phyloP scores from a whole-genome alignment of 2,113 vertebrate species.

The Macquaria australasica region DNA sequence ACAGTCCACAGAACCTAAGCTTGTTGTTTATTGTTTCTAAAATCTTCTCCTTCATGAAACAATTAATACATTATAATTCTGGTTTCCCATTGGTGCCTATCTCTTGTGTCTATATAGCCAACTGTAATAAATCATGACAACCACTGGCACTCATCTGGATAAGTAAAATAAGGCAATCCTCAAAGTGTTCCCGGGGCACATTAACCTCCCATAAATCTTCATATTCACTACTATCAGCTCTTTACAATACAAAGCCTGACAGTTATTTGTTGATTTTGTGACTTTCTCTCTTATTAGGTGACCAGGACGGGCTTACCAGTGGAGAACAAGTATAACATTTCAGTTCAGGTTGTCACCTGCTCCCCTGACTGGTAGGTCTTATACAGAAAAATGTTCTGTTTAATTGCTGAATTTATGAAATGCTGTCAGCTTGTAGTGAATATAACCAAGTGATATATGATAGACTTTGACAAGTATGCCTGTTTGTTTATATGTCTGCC shows the following conservation, averaged over 20 bases:
- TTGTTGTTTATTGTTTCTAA: background rate
- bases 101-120: background rate
- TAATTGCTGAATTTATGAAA: background rate
- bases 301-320: conserved; percentile 80
- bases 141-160: conserved; percentile 37
- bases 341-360: conserved; percentile 90
- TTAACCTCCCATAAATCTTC: conserved; percentile 27
- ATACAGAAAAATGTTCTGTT: background rate
- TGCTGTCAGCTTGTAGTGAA: background rate
- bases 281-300: conserved; percentile 79
- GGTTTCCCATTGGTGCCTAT: conserved; percentile 7
- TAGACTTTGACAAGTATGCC: background rate
- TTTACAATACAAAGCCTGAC: conserved; percentile 10
- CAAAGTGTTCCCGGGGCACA: conserved; percentile 35
- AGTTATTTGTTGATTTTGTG: conserved; percentile 29
- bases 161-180: conserved; percentile 56
- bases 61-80: conserved; percentile 1
- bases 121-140: conserved; percentile 36
- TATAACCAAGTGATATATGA: background rate
- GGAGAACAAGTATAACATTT: conserved; percentile 85
- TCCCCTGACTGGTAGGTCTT: conserved; percentile 90
- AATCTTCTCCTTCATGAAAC: background rate
- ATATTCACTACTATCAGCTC: background rate
- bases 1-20: background rate
- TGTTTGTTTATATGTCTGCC: background rate